These are phyloP conservation scores for Propithecus coquereli DNA, from an alignment of 2,113 vertebrate species.

Conservation along the genomic window DNA sequence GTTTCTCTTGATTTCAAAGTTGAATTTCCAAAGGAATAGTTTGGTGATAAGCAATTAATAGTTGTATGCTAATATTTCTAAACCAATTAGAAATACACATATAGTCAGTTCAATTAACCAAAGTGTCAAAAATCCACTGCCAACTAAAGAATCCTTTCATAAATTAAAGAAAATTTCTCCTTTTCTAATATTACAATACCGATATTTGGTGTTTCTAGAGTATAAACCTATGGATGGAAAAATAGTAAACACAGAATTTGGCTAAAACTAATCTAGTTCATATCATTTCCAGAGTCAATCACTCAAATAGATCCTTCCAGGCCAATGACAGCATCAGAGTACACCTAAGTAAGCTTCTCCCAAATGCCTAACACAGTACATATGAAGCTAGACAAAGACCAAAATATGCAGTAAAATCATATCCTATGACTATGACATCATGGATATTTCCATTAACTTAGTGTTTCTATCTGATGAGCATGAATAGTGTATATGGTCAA, in stretches of 20 bases:
- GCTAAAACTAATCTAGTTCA: background rate
- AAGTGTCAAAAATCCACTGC: background rate
- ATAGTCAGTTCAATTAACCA: background rate
- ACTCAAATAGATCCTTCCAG: background rate
- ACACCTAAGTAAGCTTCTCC: background rate
- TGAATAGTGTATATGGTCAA: background rate
- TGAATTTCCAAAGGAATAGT: background rate
- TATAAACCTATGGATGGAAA: background rate
- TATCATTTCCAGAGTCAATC: background rate
- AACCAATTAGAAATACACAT: background rate
- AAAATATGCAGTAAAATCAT: background rate
- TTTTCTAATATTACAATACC: background rate
- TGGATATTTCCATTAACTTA: background rate
- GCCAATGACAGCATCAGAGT: background rate
- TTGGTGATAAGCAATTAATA: background rate
- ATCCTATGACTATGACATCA: background rate
- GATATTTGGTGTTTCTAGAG: background rate
- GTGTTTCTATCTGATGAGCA: background rate
- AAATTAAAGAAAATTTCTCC: background rate
- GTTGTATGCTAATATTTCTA: background rate
- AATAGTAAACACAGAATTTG: background rate
- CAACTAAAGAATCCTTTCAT: background rate
- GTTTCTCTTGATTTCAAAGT: background rate
- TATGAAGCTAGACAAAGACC: background rate
- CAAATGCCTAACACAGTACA: background rate